phyloP scores from a whole-genome alignment of 2,113 vertebrate species.

The Lepisosteus osseus region DNA sequence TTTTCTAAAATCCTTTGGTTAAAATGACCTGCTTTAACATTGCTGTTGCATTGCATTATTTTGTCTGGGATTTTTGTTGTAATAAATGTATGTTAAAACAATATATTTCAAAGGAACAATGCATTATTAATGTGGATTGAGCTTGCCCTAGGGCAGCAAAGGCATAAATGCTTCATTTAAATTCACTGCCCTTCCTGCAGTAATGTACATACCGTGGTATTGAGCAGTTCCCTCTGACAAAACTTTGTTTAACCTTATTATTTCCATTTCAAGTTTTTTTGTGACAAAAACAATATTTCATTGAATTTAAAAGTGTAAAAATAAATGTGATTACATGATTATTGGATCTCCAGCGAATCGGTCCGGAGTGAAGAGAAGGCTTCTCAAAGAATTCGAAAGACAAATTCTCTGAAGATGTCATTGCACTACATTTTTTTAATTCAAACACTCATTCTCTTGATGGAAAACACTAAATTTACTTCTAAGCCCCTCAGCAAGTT shows the following conservation, averaged over 20 bases:
- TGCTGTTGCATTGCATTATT: constrained; percentile 40
- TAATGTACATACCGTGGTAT: constrained; percentile 32
- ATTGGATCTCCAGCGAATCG: background rate
- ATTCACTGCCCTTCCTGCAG: constrained; percentile 52
- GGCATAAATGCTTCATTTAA: constrained; percentile 65
- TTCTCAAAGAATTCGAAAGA: background rate
- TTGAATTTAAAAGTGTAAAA: background rate
- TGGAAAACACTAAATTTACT: background rate
- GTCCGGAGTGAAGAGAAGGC: background rate
- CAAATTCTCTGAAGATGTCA: background rate
- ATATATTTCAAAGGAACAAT: constrained; percentile 72
- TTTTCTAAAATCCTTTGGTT: constrained; percentile 52
- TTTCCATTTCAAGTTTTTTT: constrained; percentile 33
- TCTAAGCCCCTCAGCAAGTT: constrained; percentile 1
- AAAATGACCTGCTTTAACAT: constrained; percentile 51
- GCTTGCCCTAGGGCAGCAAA: constrained; percentile 50
- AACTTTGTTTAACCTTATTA: constrained; percentile 30
- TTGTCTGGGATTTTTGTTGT: constrained; percentile 42
- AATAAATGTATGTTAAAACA: constrained; percentile 68
- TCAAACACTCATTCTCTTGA: background rate
- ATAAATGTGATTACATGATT: background rate
- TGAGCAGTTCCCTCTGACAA: constrained; percentile 30
- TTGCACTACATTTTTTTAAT: background rate
- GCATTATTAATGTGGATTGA: constrained; percentile 69
- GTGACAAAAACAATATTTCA: constrained; percentile 32